These are phyloP conservation scores for Drosophila suboccidentalis DNA, from an alignment of 2,888 invertebrate species.

Conservation along the genomic window DNA sequence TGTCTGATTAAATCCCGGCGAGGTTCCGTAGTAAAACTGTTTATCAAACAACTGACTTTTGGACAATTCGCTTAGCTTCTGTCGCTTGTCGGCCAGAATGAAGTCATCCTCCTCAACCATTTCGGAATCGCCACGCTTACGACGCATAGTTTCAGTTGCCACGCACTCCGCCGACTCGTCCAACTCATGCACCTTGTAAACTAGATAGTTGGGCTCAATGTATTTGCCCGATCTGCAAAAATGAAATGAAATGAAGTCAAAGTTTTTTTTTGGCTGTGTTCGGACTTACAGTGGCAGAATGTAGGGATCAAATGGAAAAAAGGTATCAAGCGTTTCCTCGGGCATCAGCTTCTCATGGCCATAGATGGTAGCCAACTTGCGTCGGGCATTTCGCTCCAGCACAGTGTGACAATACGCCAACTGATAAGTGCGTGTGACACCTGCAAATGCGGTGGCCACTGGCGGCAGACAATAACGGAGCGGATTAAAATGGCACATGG, in stretches of 20 bases:
- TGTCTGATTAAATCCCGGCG: conserved; percentile 81
- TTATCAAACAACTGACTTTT: conserved; percentile 81
- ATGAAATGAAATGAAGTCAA: not conserved
- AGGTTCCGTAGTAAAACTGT: conserved; percentile 83
- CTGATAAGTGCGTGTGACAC: conserved; percentile 93
- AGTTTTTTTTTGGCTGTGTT: not conserved
- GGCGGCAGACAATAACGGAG: conserved; percentile 92
- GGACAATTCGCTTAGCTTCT: conserved; percentile 70
- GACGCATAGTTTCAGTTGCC: conserved; percentile 36
- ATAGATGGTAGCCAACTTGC: conserved; percentile 87
- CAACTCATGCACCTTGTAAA: conserved; percentile 59
- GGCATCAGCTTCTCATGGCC: conserved; percentile 86
- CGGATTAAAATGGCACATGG: conserved; percentile 95
- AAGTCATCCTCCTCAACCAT: conserved; percentile 85
- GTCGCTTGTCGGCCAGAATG: conserved; percentile 83
- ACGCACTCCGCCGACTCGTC: conserved; percentile 63
- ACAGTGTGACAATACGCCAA: conserved; percentile 96
- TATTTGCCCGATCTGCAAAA: conserved; percentile 83
- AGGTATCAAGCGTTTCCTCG: conserved; percentile 87
- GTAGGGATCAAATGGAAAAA: conserved; percentile 97
- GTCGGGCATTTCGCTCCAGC: conserved; percentile 93
- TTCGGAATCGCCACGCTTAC: conserved; percentile 84
- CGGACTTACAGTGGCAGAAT: conserved; percentile 87
- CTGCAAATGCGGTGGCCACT: conserved; percentile 92
- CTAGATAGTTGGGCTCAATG: conserved; percentile 72